These are phyloP conservation scores for Tortrix viridana DNA, from an alignment of 2,888 invertebrate species.

Conservation along the genomic window DNA sequence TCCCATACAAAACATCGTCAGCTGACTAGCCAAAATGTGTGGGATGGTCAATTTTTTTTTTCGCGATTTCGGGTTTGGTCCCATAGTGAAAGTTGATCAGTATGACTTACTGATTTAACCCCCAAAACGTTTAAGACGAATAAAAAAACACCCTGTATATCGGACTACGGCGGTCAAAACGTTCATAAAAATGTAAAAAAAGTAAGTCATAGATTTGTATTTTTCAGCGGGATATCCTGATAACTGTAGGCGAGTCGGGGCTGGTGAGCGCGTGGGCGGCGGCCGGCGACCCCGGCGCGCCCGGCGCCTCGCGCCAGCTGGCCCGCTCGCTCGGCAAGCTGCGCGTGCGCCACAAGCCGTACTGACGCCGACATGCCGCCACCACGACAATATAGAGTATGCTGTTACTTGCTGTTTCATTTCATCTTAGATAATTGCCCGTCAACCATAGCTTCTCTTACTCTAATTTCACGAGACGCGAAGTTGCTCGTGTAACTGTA, in stretches of 20 bases:
- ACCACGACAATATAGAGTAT: not conserved
- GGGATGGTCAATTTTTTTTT: too few species aligned
- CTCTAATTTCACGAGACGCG: too few species aligned
- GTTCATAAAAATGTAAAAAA: not conserved
- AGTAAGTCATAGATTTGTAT: conserved; percentile 8
- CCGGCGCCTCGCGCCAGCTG: conserved; percentile 41
- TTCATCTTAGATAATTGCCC: not conserved
- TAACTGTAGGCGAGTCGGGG: conserved; percentile 90
- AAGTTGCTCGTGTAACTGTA: too few species aligned
- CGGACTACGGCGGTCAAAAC: too few species aligned
- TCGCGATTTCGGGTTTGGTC: too few species aligned
- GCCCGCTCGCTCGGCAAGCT: conserved; percentile 29
- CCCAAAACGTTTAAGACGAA: too few species aligned
- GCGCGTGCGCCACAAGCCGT: conserved; percentile 39
- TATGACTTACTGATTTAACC: too few species aligned
- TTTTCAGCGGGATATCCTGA: conserved; percentile 84
- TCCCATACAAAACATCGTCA: too few species aligned
- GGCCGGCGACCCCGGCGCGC: conserved; percentile 14
- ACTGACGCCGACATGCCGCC: conserved; percentile 3
- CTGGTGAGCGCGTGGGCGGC: conserved; percentile 86
- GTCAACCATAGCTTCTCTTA: too few species aligned
- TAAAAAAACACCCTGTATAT: too few species aligned
- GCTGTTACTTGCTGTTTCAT: conserved; percentile 6
- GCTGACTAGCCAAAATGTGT: too few species aligned
- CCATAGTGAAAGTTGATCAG: too few species aligned